Evolutionary conservation across 2,888 invertebrate species (phyloP).

Genomic region (Rotaria macrura): DNA sequence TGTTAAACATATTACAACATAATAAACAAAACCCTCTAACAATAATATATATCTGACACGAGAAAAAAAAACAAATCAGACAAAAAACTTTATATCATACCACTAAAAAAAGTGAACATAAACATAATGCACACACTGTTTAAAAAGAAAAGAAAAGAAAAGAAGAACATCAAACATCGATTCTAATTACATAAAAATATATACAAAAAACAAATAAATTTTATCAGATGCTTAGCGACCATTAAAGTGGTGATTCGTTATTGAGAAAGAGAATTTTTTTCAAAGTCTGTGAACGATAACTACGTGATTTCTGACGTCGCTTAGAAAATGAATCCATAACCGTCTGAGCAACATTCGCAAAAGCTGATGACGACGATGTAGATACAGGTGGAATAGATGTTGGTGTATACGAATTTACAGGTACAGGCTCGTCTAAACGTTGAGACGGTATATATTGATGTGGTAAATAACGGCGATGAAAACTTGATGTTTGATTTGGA

Average conservation of each 20-base stretch:
- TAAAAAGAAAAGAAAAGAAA: too few species aligned
- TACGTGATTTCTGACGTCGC: slow-evolving; percentile 9
- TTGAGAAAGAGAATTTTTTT: slow-evolving; percentile 3
- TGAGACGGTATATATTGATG: background rate
- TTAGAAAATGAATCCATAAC: slow-evolving; percentile 17
- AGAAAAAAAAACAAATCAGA: background rate
- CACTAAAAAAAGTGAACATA: background rate
- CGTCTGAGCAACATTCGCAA: slow-evolving; percentile 1
- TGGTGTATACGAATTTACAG: background rate
- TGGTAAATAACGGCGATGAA: background rate
- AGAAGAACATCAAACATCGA: background rate
- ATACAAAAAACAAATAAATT: background rate
- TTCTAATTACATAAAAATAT: background rate
- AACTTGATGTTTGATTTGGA: background rate
- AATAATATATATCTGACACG: background rate
- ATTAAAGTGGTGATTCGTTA: slow-evolving; percentile 10
- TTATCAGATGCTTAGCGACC: background rate
- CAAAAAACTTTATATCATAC: background rate
- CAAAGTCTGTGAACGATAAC: background rate
- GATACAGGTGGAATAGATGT: background rate
- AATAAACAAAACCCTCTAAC: background rate
- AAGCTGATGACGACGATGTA: background rate
- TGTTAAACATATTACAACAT: background rate
- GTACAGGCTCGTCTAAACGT: background rate
- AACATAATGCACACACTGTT: background rate